A percentile compares a stretch with the other conserved stretches of the same genome.
Conservation (phyloP, 1,140 invertebrate genomes). For the Ips nitidus region DNA sequence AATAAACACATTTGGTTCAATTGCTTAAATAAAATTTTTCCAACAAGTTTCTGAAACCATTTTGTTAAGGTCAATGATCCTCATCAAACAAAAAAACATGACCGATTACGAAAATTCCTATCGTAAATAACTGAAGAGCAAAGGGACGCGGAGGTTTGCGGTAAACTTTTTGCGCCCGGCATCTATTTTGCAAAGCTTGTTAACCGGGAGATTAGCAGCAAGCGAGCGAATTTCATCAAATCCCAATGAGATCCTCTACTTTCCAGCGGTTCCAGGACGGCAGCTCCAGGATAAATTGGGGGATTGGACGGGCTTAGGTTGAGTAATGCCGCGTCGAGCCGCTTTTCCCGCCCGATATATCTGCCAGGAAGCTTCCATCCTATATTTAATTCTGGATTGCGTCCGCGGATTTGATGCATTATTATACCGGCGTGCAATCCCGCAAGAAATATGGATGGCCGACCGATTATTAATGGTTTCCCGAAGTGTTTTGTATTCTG, state of each 20-base stretch:
- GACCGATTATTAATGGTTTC: slow-evolving; percentile 13
- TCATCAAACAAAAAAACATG: slow-evolving; percentile 1
- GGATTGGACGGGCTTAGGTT: slow-evolving; percentile 53
- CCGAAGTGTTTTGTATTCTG: slow-evolving; percentile 15
- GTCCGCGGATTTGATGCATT: slow-evolving; percentile 52
- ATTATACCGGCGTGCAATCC: slow-evolving; percentile 43
- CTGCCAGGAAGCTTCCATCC: slow-evolving; percentile 47
- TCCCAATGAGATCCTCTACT: slow-evolving; percentile 53
- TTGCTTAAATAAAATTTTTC: too few species aligned
- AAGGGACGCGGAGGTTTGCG: slow-evolving; percentile 1
- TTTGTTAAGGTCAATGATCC: too few species aligned
- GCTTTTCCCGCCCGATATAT: slow-evolving; percentile 53
- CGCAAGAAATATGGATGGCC: slow-evolving; percentile 33
- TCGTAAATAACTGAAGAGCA: slow-evolving; percentile 25
- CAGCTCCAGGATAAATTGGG: slow-evolving; percentile 51
- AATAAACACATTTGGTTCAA: too few species aligned
- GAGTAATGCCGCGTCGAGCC: slow-evolving; percentile 52
- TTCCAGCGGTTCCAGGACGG: slow-evolving; percentile 42
- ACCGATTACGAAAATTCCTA: slow-evolving; percentile 27
- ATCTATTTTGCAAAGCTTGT: slow-evolving; percentile 54
- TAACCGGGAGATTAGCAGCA: slow-evolving; percentile 52
- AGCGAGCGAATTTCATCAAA: slow-evolving; percentile 51
- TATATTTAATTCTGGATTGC: slow-evolving; percentile 54
- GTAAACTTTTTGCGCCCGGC: slow-evolving; percentile 36
- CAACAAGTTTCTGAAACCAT: too few species aligned